phyloP scores from a whole-genome alignment of 2,888 invertebrate species.

The Gibbula magus region DNA sequence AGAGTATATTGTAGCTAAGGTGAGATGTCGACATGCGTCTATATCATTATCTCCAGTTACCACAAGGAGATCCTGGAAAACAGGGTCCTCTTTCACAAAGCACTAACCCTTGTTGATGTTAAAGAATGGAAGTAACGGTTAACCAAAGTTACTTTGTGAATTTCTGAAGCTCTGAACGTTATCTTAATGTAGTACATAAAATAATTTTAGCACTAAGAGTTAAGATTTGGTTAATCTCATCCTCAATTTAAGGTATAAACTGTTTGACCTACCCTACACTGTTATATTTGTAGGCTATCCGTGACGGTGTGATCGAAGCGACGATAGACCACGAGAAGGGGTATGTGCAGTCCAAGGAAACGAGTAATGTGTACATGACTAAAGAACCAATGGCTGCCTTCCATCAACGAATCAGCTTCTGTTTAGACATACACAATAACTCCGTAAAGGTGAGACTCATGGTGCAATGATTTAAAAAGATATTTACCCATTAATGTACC shows the following conservation, averaged over 20 bases:
- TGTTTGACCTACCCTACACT: not conserved
- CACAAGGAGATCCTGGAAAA: too few relatives aligned
- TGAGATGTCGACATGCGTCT: conserved; percentile 44
- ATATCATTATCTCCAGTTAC: too few relatives aligned
- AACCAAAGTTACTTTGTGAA: not conserved
- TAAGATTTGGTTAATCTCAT: too few relatives aligned
- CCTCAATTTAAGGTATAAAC: too few relatives aligned
- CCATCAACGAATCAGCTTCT: conserved; percentile 97
- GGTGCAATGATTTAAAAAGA: not conserved
- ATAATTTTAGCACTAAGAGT: too few relatives aligned
- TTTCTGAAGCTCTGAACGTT: not conserved
- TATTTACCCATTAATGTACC: too few relatives aligned
- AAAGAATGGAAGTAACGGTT: too few relatives aligned
- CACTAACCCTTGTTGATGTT: too few relatives aligned
- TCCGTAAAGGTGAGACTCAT: conserved; percentile 83
- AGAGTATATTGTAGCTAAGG: conserved; percentile 98
- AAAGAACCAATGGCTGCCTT: conserved; percentile 96
- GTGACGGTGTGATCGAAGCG: conserved; percentile 99
- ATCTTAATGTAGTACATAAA: not conserved
- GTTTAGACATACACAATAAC: conserved; percentile 97
- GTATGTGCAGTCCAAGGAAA: conserved; percentile 98
- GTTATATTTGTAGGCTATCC: conserved; percentile 79
- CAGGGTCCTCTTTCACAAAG: too few relatives aligned
- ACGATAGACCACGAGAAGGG: conserved; percentile 94
- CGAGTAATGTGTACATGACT: conserved; percentile 96